Conservation (phyloP, 2,888 invertebrate species). For the Plemyria rubiginata region DNA sequence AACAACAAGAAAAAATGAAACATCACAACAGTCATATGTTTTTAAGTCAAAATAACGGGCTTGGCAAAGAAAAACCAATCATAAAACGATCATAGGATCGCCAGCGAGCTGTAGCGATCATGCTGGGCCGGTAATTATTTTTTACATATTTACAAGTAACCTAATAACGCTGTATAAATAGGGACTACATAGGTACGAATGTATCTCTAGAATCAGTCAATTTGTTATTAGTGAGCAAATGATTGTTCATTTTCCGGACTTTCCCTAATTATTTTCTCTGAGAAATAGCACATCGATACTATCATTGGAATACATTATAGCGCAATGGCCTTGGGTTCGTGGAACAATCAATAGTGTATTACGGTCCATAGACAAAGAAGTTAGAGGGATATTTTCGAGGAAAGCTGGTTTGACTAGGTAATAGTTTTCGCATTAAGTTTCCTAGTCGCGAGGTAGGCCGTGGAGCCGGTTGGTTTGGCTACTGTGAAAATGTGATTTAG, state of each 20-base stretch:
- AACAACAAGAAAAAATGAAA: too few species aligned
- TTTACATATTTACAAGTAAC: too few species aligned
- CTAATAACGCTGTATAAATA: too few species aligned
- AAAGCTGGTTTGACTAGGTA: background rate
- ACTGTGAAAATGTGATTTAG: background rate
- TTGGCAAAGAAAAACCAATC: too few species aligned
- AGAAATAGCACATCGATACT: background rate
- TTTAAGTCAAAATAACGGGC: too few species aligned
- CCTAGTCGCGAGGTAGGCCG: background rate
- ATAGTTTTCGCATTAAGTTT: background rate
- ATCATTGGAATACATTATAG: background rate
- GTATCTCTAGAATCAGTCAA: too few species aligned
- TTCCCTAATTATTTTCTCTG: background rate
- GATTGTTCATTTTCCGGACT: background rate
- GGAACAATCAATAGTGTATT: slow-evolving; percentile 10
- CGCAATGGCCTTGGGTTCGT: slow-evolving; percentile 1
- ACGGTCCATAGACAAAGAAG: background rate
- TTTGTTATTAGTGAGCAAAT: background rate
- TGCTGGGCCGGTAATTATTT: too few species aligned
- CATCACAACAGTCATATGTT: too few species aligned
- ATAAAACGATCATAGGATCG: too few species aligned
- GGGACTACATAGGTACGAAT: too few species aligned
- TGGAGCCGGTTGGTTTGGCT: background rate
- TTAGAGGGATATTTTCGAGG: slow-evolving; percentile 8
- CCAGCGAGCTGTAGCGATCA: too few species aligned